Evolutionary conservation across 2,113 vertebrate species (phyloP), one percentile per base, ranked within the genome.

Genomic region (Perca schrenkii): DNA sequence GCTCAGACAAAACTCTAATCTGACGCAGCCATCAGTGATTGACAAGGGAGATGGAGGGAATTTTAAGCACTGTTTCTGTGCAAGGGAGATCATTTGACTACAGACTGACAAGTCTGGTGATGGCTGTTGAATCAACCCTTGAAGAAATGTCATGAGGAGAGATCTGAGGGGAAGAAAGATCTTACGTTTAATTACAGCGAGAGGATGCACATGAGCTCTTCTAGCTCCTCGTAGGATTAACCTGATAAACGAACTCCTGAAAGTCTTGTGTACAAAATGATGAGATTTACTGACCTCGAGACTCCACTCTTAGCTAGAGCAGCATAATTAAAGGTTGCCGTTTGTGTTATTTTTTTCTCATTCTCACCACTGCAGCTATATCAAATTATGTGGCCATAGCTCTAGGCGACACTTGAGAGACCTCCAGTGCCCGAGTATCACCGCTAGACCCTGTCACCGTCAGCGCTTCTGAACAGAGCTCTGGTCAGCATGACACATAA

Each of bases 321-420:
- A 79, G 86, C 84, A 84, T 91, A 89, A 90, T 83, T 88, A 91
- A 89, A 87, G 87, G 85, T 87, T 83, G 76, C 83, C 43, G 78
- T 87, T 89, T 86, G 70, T 70, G 75, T 88, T 15, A 4, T 60
- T 31, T 17, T n/a, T 80, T 80, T 69, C 36, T 68, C 58, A n/a
- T 85, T 88, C 91, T 74, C 88, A 80, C 82, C 91, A 86, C 91
- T 91, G 91, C 91, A 88, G 90, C 86, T 87, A 90, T 91, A 92
- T 94, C 92, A 93, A 90, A 94, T 92, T 92, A 86, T 92, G 91
- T 91, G 86, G 84, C 81, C 75, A 80, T 77, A 81, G 91, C 89
- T 82, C 79, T 66, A 61, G 64, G 88, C 56, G 89, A 91, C 91
- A 92, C 92, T 87, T 86, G 88, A 93, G 91, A 93, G 91, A 94